phyloP scores from a whole-genome alignment of 2,113 vertebrate genomes.

The Thamnophis sirtalis region DNA sequence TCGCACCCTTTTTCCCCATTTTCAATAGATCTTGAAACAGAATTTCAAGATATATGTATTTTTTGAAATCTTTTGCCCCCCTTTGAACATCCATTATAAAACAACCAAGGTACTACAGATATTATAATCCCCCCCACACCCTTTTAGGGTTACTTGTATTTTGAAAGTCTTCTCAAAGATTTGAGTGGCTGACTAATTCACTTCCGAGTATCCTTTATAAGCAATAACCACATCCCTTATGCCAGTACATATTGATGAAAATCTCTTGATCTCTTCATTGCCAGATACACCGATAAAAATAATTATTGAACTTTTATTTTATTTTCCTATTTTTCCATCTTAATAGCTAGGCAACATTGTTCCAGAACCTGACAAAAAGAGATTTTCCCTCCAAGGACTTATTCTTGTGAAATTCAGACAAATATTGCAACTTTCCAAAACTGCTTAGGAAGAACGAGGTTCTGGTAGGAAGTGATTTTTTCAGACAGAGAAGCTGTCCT shows the following conservation, averaged over 20 bases:
- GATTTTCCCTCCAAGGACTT: background rate
- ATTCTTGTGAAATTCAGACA: background rate
- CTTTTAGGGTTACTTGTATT: background rate
- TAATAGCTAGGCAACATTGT: constrained; percentile 13
- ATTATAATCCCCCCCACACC: background rate
- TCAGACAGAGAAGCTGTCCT: background rate
- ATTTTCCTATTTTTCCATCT: background rate
- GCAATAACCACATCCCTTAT: background rate
- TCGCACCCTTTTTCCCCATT: background rate
- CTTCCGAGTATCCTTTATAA: background rate
- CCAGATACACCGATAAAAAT: constrained; percentile 14
- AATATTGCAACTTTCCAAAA: background rate
- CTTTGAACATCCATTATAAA: background rate
- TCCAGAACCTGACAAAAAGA: constrained; percentile 4
- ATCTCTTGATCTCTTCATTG: constrained; percentile 18
- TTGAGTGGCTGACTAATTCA: background rate
- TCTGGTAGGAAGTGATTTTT: background rate
- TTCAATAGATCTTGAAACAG: background rate
- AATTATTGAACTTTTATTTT: background rate
- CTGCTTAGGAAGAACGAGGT: background rate
- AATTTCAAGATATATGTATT: background rate
- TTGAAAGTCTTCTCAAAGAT: background rate
- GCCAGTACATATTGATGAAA: background rate
- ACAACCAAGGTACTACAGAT: background rate
- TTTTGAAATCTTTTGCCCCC: background rate